phyloP scores from a whole-genome alignment of 2,113 vertebrate genomes.

The Prunella himalayana region DNA sequence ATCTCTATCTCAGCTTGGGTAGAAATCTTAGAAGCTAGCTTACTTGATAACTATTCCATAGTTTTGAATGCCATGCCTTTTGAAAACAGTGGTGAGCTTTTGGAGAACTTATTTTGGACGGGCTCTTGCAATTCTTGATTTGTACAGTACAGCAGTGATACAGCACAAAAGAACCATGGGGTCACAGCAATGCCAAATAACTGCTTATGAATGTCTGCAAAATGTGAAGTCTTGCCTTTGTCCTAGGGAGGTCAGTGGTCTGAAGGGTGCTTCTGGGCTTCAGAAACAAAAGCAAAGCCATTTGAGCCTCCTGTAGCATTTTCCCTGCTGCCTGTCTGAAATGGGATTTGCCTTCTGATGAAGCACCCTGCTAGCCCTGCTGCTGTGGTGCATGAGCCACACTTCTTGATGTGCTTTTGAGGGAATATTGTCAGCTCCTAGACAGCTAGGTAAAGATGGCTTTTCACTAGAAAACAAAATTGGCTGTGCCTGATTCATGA shows the following conservation, averaged over 20 bases:
- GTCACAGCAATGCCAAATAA: not conserved
- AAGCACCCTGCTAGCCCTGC: not conserved
- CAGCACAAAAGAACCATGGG: fast-evolving
- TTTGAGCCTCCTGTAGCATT: not conserved
- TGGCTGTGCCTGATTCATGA: not conserved
- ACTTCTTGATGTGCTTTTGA: not conserved
- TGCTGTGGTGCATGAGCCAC: not conserved
- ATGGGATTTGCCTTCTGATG: not conserved
- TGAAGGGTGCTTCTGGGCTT: not conserved
- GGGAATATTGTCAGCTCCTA: not conserved
- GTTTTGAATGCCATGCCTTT: not conserved
- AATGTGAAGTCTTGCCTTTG: not conserved
- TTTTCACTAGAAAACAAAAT: not conserved
- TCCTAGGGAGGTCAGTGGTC: not conserved
- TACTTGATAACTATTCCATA: not conserved
- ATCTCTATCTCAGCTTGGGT: not conserved
- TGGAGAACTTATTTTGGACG: not conserved
- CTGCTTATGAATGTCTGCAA: not conserved
- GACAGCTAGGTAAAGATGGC: not conserved
- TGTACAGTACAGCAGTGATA: not conserved
- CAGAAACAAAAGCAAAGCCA: not conserved
- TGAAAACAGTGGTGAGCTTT: not conserved
- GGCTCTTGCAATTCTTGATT: not conserved
- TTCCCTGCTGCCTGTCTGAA: not conserved
- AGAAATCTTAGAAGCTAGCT: not conserved